Base-by-base conservation (phyloP, 2,797 vertebrate genomes). In the Carapus acus region DNA sequence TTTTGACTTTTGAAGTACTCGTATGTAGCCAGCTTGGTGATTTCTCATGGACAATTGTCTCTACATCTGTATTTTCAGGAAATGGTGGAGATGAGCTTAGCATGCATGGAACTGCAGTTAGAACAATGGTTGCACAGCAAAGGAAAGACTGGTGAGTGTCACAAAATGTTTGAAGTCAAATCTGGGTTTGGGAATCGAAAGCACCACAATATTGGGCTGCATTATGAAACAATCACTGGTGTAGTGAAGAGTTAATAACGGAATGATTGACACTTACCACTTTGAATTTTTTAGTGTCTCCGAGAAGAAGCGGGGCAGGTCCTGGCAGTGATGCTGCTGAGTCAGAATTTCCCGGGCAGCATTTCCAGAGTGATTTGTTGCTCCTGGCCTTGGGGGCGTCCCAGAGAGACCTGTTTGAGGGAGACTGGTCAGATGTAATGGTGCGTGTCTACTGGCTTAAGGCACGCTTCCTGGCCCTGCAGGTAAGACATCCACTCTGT, bases 401-500 rank as follows among this genome's bases (percentile, higher is more conserved):
- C 0, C 95, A 98, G 59, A 82, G 81, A n/a, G 94, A 97, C 66
- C 70, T 98, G 18, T 97, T 97, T 71, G 90, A 89, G 73, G 88
- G 88, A 0, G 83, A 82, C 63, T 98, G 96, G 94, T 73, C 95
- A 48, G 87, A 91, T 44, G 91, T 93, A 39, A 91, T 92, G 40
- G 90, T 93, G 37, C 90, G 94, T 0, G 93, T 98, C 22, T 93
- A 97, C 45, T 98, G 96, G 96, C 85, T 98, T 39, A 97, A 98
- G 74, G 94, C 94, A 8, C 88, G 95, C 1, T 96, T 93, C 48
- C 81, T 93, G 31, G 90, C 93, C 1, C 78, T 96, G 40, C 95
- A 96, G 93, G 96, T 96, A 73, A 53, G 43, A 20, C 38, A 14
- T n/a, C 8, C 8, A 4, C 22, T 46, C 24, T 27, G 14, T 44